A percentile compares a stretch with the other conserved stretches of the same genome.
phyloP scores from a whole-genome alignment of 2,797 vertebrate species.

The Hyperoplus lanceolatus region DNA sequence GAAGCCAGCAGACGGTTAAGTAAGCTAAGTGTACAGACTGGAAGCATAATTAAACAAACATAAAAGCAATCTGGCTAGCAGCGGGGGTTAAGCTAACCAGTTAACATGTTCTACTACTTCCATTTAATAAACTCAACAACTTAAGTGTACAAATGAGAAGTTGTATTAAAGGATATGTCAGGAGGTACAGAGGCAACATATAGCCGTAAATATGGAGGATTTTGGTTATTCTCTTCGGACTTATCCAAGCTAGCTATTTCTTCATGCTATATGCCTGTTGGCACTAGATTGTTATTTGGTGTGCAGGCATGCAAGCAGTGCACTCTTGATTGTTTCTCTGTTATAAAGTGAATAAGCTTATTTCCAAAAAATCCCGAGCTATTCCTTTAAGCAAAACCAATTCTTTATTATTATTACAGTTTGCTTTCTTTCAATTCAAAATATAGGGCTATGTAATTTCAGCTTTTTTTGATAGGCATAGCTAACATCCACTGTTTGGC shows the following conservation, averaged over 20 bases:
- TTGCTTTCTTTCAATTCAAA: constrained; percentile 9
- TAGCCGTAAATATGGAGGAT: not conserved
- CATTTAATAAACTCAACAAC: too few species aligned
- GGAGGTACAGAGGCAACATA: not conserved
- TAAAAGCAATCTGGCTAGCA: too few species aligned
- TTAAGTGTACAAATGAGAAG: too few species aligned
- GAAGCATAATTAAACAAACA: not conserved
- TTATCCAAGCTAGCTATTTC: not conserved
- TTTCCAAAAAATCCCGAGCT: not conserved
- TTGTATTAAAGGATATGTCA: too few species aligned
- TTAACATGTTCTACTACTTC: too few species aligned
- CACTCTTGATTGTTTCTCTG: too few species aligned
- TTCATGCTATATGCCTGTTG: not conserved
- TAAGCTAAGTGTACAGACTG: not conserved
- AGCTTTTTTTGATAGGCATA: not conserved
- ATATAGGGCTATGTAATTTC: not conserved
- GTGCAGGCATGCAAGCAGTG: not conserved
- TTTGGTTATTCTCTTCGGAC: too few species aligned
- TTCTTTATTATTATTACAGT: not conserved
- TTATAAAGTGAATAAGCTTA: not conserved
- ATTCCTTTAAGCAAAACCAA: not conserved
- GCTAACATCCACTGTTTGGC: not conserved
- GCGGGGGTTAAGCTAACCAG: too few species aligned
- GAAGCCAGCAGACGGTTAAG: not conserved
- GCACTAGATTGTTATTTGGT: not conserved